Percentiles rank a stretch among this genome's conserved stretches.
These are phyloP conservation scores for Notechis scutatus DNA, from an alignment of 2,113 vertebrate genomes.

Conservation along the genomic window DNA sequence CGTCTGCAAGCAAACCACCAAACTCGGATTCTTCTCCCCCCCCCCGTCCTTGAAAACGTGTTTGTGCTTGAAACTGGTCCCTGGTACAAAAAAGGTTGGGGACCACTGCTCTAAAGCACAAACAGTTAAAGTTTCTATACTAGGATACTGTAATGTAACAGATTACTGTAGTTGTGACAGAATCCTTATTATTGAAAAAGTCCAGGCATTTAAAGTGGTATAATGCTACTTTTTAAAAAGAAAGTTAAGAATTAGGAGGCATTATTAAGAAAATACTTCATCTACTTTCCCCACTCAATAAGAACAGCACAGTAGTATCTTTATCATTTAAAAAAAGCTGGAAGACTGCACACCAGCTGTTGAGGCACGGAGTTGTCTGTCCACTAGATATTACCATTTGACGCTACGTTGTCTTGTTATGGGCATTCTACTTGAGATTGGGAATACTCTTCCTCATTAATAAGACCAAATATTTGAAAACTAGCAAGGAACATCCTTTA, in stretches of 20 bases:
- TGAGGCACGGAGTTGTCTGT: not conserved
- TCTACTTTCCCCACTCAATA: not conserved
- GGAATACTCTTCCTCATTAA: not conserved
- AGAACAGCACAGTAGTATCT: not conserved
- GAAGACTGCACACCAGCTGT: not conserved
- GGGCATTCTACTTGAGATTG: no score
- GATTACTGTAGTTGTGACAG: not conserved
- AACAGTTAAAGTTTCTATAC: not conserved
- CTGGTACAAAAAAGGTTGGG: no score
- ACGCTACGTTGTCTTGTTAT: not conserved
- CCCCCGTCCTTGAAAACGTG: no score
- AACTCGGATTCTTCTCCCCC: no score
- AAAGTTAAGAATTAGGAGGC: not conserved
- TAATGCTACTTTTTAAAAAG: not conserved
- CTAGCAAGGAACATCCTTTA: not conserved
- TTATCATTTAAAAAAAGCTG: not conserved
- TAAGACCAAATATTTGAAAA: not conserved
- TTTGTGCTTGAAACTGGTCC: no score
- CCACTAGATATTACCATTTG: not conserved
- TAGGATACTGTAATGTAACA: not conserved
- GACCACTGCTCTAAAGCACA: no score
- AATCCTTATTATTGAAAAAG: not conserved
- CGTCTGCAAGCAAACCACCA: no score
- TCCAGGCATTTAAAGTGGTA: not conserved
- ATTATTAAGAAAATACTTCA: not conserved